phyloP scores from a whole-genome alignment of 2,888 invertebrate genomes.

The Spodoptera exigua region DNA sequence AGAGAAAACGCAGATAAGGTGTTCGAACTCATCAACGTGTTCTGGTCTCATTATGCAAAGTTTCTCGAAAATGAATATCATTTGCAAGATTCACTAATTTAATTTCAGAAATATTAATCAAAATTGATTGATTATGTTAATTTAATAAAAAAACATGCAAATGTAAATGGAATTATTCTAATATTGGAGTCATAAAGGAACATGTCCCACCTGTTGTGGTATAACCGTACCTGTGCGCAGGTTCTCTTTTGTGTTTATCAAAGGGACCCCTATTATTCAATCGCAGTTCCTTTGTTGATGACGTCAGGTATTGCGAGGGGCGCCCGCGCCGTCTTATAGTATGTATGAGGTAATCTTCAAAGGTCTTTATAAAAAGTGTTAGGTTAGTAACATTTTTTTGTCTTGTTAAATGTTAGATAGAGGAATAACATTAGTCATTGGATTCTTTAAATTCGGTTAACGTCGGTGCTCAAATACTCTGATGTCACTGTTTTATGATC shows the following conservation, averaged over 20 bases:
- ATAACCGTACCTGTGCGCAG: conserved; percentile 64
- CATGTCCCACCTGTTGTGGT: conserved; percentile 46
- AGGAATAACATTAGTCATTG: conserved; percentile 70
- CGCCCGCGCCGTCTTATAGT: conserved; percentile 64
- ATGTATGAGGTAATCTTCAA: conserved; percentile 78
- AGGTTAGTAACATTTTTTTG: conserved; percentile 61
- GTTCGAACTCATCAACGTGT: conserved; percentile 40
- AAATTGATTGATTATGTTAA: conserved; percentile 7
- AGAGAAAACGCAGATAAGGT: conserved; percentile 46
- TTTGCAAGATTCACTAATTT: conserved; percentile 16
- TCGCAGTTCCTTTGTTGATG: conserved; percentile 66
- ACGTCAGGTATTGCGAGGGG: conserved; percentile 72
- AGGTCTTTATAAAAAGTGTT: conserved; percentile 68
- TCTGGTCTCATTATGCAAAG: conserved; percentile 19
- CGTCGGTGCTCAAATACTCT: conserved; percentile 50
- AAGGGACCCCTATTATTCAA: conserved; percentile 68
- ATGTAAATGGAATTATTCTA: conserved; percentile 12
- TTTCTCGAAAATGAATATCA: conserved; percentile 17
- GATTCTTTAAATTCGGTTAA: conserved; percentile 60
- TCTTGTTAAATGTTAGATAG: conserved; percentile 62
- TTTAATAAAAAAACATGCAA: conserved; percentile 19
- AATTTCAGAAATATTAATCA: conserved; percentile 9
- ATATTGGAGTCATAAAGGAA: conserved; percentile 23
- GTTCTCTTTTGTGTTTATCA: conserved; percentile 69
- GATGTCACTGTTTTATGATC: conserved; percentile 61